Percentiles rank a stretch among this genome's conserved stretches.
Evolutionary conservation across 2,888 invertebrate genomes (phyloP).

Genomic region (Tipula vernalis): DNA sequence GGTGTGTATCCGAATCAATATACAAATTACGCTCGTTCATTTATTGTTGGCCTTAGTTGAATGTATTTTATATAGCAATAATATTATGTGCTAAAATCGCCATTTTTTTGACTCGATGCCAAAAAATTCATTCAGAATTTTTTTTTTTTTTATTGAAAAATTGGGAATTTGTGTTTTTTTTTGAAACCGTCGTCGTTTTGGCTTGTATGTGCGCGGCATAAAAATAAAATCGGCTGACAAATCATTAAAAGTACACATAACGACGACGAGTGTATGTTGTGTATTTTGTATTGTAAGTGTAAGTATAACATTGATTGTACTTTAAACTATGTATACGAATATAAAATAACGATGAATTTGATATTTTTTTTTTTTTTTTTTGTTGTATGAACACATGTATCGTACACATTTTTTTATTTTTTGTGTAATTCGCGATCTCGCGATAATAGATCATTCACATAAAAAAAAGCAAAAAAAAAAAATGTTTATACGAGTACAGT

Average conservation of each 20-base stretch:
- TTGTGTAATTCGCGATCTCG: neutral
- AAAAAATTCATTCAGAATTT: neutral
- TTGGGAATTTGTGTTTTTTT: neutral
- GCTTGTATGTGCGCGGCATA: neutral
- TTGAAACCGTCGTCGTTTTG: neutral
- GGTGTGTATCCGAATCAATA: neutral
- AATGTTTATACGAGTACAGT: neutral
- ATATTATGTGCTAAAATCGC: neutral
- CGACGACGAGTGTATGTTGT: neutral
- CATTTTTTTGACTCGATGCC: neutral
- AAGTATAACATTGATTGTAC: neutral
- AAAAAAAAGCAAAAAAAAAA: neutral
- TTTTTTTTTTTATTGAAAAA: neutral
- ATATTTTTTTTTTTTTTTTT: neutral
- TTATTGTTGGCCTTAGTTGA: neutral
- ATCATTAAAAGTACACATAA: neutral
- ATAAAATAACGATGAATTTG: neutral
- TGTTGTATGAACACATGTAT: neutral
- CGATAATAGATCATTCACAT: neutral
- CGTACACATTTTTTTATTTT: neutral
- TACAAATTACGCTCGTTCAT: neutral
- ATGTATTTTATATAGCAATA: neutral
- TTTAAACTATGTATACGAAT: neutral
- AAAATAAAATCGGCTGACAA: neutral
- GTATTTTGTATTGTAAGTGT: neutral